Base-by-base conservation (phyloP, 2,797 vertebrate genomes). In the Arnoldichthys spilopterus region DNA sequence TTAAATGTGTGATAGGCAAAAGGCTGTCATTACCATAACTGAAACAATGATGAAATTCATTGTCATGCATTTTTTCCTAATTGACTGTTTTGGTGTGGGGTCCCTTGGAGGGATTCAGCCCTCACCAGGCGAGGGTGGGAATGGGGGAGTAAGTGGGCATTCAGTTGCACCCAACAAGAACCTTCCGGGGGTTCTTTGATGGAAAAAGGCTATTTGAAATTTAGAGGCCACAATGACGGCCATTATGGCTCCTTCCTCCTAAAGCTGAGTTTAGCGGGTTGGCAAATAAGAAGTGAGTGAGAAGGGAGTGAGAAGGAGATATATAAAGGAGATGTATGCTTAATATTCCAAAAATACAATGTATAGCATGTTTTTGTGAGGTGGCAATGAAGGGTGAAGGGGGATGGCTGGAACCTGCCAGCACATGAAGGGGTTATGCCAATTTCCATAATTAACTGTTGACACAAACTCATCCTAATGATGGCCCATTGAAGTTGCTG, bases 381-480 rank as follows among this genome's bases (percentile, higher is more conserved):
- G 82, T 71, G 73, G 81, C 85, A 74, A 81, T 92, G 89, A 86
- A 77, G 79, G 78, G 81, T 79, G 69, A 93, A 92, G 84, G 62
- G 84, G 85, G 87, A 87, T 88, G 84, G 83, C 89, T 82, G 72
- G 85, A 89, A 91, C 83, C 85, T 90, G 84, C 82, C 68, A 69
- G 67, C 28, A 53, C 89, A 90, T 82, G 87, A 89, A 79, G 88
- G 88, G 82, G 85, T 71, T 92, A 85, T 89, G 83, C 77, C 85
- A 62, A 92, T 94, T 93, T 93, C 90, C 93, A 94, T 94, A 93
- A 93, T 94, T 93, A 93, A 93, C 92, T 92, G 88, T 92, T 92
- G 92, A 92, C 90, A 90, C 89, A 92, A 92, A 91, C 92, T 92
- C 91, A 87, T 90, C 89, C 90, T 94, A 93, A 94, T 91, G 90